Evolutionary conservation across 2,888 invertebrate species (phyloP).

Genomic region (Perithous albicinctus): DNA sequence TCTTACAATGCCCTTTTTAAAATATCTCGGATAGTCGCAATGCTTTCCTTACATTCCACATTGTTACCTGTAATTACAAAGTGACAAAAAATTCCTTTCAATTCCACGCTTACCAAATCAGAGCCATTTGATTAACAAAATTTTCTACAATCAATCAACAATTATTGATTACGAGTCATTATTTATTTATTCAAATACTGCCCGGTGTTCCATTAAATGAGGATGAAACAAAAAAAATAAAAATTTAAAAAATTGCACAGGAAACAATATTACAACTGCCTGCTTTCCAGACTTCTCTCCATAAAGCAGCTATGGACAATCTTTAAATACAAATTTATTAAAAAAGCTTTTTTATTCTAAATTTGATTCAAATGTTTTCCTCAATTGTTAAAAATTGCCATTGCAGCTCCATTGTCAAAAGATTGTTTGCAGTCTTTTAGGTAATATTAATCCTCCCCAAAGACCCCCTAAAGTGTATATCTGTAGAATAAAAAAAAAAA

Average conservation of each 20-base stretch:
- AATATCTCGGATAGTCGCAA: slow-evolving; percentile 72
- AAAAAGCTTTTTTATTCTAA: too few species aligned
- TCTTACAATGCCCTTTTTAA: slow-evolving; percentile 60
- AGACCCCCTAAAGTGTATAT: slow-evolving; percentile 34
- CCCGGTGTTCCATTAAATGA: too few species aligned
- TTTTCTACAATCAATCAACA: too few species aligned
- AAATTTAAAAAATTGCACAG: not conserved
- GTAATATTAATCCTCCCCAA: not conserved
- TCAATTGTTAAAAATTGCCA: slow-evolving; percentile 71
- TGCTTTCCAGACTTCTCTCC: slow-evolving; percentile 77
- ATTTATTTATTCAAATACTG: too few species aligned
- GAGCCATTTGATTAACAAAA: too few species aligned
- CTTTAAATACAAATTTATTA: too few species aligned
- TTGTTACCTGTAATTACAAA: slow-evolving; percentile 74
- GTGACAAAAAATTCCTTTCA: not conserved
- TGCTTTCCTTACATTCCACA: slow-evolving; percentile 76
- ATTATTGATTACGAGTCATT: too few species aligned
- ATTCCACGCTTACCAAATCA: too few species aligned
- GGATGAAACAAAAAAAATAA: too few species aligned
- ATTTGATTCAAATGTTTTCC: too few species aligned
- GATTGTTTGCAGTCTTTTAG: slow-evolving; percentile 52
- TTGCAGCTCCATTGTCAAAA: slow-evolving; percentile 70
- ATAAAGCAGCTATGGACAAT: too few species aligned
- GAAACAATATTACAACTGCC: not conserved
- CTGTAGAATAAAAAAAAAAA: slow-evolving; percentile 47